Evolutionary conservation across 2,797 vertebrate species (phyloP).

Genomic region (Clarias platycephalus): DNA sequence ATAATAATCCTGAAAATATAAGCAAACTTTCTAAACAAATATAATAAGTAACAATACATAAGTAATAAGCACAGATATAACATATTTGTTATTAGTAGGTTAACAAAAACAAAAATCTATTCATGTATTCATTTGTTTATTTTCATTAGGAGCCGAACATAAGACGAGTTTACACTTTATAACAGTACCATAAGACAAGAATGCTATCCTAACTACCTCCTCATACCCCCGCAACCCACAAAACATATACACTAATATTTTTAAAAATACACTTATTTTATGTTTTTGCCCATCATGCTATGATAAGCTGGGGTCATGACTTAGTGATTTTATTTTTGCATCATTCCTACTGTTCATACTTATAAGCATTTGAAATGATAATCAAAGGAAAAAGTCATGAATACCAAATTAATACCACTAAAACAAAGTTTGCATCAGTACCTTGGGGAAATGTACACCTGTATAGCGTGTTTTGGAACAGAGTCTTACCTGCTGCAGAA

Average conservation of each 20-base stretch:
- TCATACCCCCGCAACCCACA: no score
- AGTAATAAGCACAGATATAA: background rate
- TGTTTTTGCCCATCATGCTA: background rate
- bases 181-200: no score
- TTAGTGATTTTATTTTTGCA: background rate
- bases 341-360: background rate
- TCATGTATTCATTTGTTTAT: no score
- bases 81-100: background rate
- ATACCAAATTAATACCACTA: background rate
- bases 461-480: background rate
- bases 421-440: background rate
- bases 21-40: background rate
- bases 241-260: background rate
- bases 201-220: no score
- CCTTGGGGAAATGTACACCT: background rate
- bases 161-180: no score
- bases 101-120: background rate
- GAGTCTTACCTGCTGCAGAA: constrained; percentile 57
- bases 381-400: background rate
- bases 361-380: background rate
- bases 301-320: background rate
- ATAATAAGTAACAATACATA: background rate
- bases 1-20: background rate
- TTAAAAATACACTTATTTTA: background rate
- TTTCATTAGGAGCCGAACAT: no score